Percentiles rank a stretch among this genome's conserved stretches.
Conservation (phyloP, 2,113 vertebrate genomes). For the Gyps fulvus region DNA sequence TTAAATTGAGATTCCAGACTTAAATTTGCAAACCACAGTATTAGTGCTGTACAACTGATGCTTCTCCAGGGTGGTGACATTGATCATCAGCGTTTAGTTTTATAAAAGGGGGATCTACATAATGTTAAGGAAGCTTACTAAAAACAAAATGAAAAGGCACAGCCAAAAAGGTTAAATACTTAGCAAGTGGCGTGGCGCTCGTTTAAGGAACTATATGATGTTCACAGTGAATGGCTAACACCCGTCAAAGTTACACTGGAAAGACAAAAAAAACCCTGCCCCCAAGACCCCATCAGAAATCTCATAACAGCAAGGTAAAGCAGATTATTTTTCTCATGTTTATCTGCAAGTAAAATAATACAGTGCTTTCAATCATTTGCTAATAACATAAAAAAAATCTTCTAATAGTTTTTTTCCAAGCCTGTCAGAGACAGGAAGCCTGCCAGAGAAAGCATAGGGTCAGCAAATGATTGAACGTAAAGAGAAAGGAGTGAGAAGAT, state of each 20-base stretch:
- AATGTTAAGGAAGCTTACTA: not conserved
- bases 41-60: not conserved
- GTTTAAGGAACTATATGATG: not conserved
- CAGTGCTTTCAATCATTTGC: not conserved
- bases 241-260: not conserved
- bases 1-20: not conserved
- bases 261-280: not conserved
- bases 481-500: not conserved
- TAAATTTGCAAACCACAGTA: accelerated
- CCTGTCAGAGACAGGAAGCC: not conserved
- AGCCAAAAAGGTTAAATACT: not conserved
- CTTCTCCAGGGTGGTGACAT: not conserved
- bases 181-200: accelerated
- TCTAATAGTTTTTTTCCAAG: not conserved
- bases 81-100: not conserved
- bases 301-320: not conserved
- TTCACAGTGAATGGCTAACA: not conserved
- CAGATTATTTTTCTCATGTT: not conserved
- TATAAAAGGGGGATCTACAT: not conserved
- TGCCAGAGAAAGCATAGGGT: not conserved
- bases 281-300: not conserved
- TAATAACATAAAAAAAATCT: not conserved
- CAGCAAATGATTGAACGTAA: not conserved
- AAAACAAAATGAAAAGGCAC: not conserved
- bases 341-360: not conserved